Conservation (phyloP, 92 coral and sea anemone species). For the Metridium senile region DNA sequence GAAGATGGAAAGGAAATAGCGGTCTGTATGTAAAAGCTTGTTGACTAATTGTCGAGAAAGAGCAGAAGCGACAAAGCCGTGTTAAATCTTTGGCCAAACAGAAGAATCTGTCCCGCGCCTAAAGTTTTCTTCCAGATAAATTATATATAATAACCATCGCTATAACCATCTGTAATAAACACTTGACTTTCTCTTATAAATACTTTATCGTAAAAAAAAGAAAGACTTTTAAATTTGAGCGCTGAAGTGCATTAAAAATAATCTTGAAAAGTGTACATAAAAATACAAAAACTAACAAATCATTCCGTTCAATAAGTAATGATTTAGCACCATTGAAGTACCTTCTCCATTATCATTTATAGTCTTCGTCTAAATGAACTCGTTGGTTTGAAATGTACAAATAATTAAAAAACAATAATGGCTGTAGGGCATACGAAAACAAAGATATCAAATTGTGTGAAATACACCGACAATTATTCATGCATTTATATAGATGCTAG, state of each 20-base stretch:
- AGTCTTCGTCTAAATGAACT: background rate
- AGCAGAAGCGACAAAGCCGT: background rate
- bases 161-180: background rate
- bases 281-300: background rate
- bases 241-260: too few relatives aligned
- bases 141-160: background rate
- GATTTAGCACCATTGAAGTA: background rate
- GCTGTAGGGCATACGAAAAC: constrained; percentile 1
- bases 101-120: background rate
- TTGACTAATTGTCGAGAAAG: background rate
- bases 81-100: background rate
- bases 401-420: constrained; percentile 12
- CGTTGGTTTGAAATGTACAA: constrained; percentile 3
- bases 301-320: constrained; percentile 14
- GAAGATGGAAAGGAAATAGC: constrained; percentile 4
- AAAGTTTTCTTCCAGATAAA: background rate
- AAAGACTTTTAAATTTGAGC: too few relatives aligned
- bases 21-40: background rate
- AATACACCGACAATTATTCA: constrained; percentile 1
- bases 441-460: background rate
- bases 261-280: constrained; percentile 1
- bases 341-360: background rate
- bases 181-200: too few relatives aligned
- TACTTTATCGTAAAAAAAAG: too few relatives aligned
- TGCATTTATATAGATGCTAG: background rate